Conservation (phyloP, 2,113 vertebrate genomes). For the Corythornis vintsioides region DNA sequence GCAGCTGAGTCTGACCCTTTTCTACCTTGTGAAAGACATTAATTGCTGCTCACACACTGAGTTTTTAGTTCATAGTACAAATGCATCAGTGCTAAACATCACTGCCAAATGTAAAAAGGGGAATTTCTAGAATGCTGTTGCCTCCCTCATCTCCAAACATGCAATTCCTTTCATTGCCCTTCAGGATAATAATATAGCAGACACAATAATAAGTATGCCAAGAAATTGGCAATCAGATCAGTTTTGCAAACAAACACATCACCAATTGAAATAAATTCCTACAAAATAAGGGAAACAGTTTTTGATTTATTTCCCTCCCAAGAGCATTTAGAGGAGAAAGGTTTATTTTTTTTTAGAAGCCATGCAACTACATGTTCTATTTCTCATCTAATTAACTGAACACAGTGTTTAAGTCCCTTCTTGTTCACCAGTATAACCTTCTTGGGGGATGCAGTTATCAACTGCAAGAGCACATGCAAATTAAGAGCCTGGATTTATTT, state of each 20-base stretch:
- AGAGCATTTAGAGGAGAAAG: not conserved
- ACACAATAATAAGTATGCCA: not conserved
- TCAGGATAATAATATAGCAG: not conserved
- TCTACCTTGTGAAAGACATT: not conserved
- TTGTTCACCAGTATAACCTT: not conserved
- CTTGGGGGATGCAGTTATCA: not conserved
- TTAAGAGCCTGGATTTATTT: constrained; percentile 1
- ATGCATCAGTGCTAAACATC: not conserved
- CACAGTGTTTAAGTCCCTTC: not conserved
- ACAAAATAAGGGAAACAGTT: not conserved
- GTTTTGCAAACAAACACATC: not conserved
- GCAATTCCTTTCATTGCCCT: not conserved
- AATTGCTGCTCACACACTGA: not conserved
- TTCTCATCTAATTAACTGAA: not conserved
- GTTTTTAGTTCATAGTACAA: not conserved
- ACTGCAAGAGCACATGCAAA: not conserved
- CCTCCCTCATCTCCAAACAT: not conserved
- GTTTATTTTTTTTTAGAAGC: constrained; percentile 13
- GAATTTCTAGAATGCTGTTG: not conserved
- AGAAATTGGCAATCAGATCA: not conserved
- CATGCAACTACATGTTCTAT: not conserved
- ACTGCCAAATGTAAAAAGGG: not conserved
- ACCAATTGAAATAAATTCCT: not conserved
- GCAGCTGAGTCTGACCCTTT: not conserved
- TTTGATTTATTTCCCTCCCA: not conserved